Base-by-base conservation (phyloP, 2,113 vertebrate genomes). In the Oenanthe melanoleuca region DNA sequence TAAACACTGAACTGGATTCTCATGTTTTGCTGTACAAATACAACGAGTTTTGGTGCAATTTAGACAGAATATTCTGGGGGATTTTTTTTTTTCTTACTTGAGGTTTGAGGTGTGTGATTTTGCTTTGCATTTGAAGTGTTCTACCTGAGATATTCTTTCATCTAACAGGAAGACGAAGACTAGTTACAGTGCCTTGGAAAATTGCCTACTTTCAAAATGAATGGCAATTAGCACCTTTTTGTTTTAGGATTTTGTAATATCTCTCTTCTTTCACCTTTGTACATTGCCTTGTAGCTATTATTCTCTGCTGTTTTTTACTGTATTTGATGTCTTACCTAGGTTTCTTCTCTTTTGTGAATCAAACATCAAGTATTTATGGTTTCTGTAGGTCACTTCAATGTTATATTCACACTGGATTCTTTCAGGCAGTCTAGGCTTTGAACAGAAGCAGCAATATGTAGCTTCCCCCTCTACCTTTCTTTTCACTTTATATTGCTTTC, bases 381-480 rank as follows among this genome's bases (percentile, higher is more conserved):
- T 97, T 95, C 69, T 96, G 77, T 96, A 98, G 97, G 97, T 97
- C 96, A 96, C 47, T 95, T 86, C 96, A 98, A 97, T 96, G 97
- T 98, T 94, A 96, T 75, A 80, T 81, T 96, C 85, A 65, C 75
- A 38, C 42, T 89, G 66, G 92, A 89, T 91, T 93, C 69, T 95
- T 98, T 87, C 84, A 96, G 95, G 86, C 81, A 88, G 88, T 84
- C 50, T 77, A 38, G 66, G 33, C 81, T 97, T 97, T 97, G 59
- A 97, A 95, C 44, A 91, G 89, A 66, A 94, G 33, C 65, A 81
- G 79, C 29, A 49, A 73, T 42, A 40, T n/a, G 17, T 69, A n/a
- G 40, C 40, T 89, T 61, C 59, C 14, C 79, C 61, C 50, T 77
- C 33, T 86, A 29, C 50, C 38, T 90, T 94, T 89, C 64, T 26